Conservation (phyloP, 2,113 vertebrate species). For the Sialia sialis region DNA sequence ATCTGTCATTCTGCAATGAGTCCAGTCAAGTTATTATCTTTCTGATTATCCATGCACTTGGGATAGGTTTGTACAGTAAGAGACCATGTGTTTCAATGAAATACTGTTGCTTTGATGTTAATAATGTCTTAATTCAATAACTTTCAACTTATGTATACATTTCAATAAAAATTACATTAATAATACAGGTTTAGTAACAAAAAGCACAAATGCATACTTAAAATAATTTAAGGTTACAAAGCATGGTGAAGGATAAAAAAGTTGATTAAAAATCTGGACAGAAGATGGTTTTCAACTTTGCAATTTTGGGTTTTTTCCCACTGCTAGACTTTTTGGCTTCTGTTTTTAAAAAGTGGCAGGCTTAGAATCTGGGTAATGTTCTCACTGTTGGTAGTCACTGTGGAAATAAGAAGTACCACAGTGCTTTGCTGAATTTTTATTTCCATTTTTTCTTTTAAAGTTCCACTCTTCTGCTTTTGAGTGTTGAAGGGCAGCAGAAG, state of each 20-base stretch:
- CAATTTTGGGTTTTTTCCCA: neutral
- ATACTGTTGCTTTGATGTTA: neutral
- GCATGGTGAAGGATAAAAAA: neutral
- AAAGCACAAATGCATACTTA: neutral
- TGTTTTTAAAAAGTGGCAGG: neutral
- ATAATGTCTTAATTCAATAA: neutral
- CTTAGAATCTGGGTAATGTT: neutral
- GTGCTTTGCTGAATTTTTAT: neutral
- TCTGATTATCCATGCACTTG: neutral
- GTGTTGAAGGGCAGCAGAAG: neutral
- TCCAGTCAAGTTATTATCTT: neutral
- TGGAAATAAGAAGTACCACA: neutral
- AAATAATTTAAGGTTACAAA: neutral
- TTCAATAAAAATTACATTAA: neutral
- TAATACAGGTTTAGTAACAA: neutral
- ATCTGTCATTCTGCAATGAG: rapidly evolving
- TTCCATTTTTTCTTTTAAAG: neutral
- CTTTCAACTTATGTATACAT: neutral
- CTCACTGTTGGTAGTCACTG: neutral
- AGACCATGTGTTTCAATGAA: neutral
- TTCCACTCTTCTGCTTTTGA: neutral
- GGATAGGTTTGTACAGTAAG: neutral
- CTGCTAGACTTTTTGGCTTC: neutral
- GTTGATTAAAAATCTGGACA: neutral
- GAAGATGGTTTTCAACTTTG: neutral